These are phyloP conservation scores for Heliocidaris tuberculata DNA, from an alignment of 35 echinoderm and acorn worm genomes.

Conservation along the genomic window DNA sequence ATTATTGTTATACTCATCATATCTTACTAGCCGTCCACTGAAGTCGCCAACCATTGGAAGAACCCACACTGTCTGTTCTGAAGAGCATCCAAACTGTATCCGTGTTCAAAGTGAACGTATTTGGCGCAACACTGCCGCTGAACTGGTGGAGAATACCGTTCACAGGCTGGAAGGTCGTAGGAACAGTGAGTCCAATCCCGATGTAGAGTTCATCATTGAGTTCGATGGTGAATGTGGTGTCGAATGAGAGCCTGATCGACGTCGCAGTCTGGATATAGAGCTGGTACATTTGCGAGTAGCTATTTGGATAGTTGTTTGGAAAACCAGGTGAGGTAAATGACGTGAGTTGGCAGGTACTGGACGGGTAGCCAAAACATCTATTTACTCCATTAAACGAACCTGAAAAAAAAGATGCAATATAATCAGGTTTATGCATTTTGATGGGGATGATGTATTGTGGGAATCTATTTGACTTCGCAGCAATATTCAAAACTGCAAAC, in stretches of 20 bases:
- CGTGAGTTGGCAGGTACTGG: not conserved
- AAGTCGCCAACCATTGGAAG: not conserved
- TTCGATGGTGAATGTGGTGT: not conserved
- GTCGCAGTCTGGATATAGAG: conserved; percentile 24
- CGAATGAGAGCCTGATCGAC: not conserved
- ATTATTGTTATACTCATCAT: too few species aligned
- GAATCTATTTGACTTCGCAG: too few species aligned
- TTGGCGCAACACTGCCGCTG: not conserved
- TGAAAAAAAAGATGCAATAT: not conserved
- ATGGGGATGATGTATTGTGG: too few species aligned
- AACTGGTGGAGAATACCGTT: not conserved
- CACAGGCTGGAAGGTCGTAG: not conserved
- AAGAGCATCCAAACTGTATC: conserved; percentile 8
- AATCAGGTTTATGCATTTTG: not conserved
- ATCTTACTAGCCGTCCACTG: not conserved
- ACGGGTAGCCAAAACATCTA: conserved; percentile 11
- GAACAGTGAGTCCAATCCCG: not conserved
- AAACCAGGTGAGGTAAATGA: not conserved
- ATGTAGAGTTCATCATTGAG: not conserved
- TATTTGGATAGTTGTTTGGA: not conserved
- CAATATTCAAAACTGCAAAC: too few species aligned
- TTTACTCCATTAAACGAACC: not conserved
- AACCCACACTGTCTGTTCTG: not conserved
- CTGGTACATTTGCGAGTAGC: conserved; percentile 6
- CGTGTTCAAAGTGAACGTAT: conserved; percentile 11